Evolutionary conservation across 1,140 invertebrate genomes (phyloP), one percentile per base, ranked within the genome.

Genomic region (Magallana ariakensis): DNA sequence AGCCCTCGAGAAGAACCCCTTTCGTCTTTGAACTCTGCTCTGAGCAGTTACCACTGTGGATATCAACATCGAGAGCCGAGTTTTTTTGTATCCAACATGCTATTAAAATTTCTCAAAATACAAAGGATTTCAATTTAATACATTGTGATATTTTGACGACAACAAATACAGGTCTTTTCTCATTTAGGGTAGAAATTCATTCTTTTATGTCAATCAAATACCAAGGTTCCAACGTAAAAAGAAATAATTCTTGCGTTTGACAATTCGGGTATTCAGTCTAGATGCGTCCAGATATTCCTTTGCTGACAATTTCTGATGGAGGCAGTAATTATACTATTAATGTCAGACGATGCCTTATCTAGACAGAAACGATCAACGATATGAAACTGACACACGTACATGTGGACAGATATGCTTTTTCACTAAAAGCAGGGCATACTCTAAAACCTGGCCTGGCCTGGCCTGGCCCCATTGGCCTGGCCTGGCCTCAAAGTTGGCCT

Each of bases 81-180:
- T 13, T 75, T 75, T 70, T 75, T 75, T 75, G 66, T 75, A 75
- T 75, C 66, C 66, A 75, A 75, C 22, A 22, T 22, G 66, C 22
- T 13, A 75, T 75, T 75, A 75, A 75, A 75, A 26, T 75, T 75
- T 75, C 66, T 19, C 66, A 75, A 75, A 75, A 75, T 13, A 75
- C 66, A 75, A 75, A 19, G 66, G 66, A 75, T 75, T 75, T 75
- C 66, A 75, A 75, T 75, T 75, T 75, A 62, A 26, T 75, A 75
- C 66, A 75, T 33, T 75, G 22, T 75, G 66, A 26, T 75, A 75
- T 75, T 75, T 75, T 26, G 22, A 75, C 22, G 66, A 75, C 33
- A 75, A 75, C 66, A 75, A 60, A 60, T 13, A 60, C 9, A 19
- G 66, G 22, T 75, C 66, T 26, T 75, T 75, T 75, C 22, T 75